Evolutionary conservation across 2,888 invertebrate genomes (phyloP).

Genomic region (Zaprionus lineosus): DNA sequence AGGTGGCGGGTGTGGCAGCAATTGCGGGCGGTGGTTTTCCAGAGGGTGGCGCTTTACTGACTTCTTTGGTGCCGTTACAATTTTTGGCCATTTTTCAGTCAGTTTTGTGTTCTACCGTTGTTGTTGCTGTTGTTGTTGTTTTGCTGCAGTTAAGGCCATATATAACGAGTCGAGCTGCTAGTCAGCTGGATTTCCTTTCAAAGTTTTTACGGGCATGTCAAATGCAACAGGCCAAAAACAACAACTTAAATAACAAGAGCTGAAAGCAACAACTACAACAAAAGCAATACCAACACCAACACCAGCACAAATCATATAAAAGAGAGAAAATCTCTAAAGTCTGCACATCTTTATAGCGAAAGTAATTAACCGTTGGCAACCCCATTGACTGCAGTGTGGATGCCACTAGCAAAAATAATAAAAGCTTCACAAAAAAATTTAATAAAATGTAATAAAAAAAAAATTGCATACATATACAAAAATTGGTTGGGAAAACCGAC

Average conservation of each 20-base stretch:
- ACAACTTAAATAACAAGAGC: conserved; percentile 2
- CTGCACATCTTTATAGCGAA: conserved; percentile 54
- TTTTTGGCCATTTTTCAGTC: conserved; percentile 63
- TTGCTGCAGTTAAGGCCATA: conserved; percentile 40
- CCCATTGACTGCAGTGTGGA: conserved; percentile 36
- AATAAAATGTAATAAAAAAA: conserved; percentile 1
- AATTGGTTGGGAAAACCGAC: conserved; percentile 30
- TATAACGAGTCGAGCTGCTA: conserved; percentile 54
- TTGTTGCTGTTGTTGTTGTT: conserved; percentile 22
- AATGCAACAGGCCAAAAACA: conserved; percentile 62
- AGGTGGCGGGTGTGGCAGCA: no score
- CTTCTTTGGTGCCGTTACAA: conserved; percentile 25
- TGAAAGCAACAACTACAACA: no score
- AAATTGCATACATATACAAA: conserved; percentile 8
- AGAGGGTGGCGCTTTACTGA: no score
- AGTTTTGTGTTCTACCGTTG: conserved; percentile 26
- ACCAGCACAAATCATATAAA: not conserved
- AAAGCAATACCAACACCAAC: no score
- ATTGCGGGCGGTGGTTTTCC: no score
- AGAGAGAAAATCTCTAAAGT: conserved; percentile 36
- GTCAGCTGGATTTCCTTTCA: conserved; percentile 60
- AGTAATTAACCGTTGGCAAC: conserved; percentile 66
- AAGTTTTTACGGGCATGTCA: conserved; percentile 54
- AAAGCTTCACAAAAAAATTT: conserved; percentile 7
- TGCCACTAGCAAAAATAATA: conserved; percentile 9